These are phyloP conservation scores for Origma solitaria DNA, from an alignment of 2,113 vertebrate species.

Conservation along the genomic window DNA sequence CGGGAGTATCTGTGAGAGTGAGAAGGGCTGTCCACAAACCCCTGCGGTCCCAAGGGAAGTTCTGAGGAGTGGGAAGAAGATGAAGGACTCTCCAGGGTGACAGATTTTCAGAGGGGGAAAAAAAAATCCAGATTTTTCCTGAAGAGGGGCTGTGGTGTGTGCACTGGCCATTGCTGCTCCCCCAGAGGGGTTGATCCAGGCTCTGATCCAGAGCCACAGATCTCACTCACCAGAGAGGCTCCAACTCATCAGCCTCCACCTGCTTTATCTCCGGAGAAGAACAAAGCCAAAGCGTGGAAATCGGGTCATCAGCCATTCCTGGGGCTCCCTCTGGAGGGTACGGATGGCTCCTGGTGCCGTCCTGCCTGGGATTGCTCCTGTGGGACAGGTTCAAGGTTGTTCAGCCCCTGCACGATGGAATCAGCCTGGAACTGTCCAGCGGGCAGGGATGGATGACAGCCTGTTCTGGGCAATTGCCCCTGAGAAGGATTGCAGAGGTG, in stretches of 20 bases:
- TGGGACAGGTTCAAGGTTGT: not conserved
- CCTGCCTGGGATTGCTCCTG: not conserved
- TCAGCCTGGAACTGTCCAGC: not conserved
- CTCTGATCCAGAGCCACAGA: not conserved
- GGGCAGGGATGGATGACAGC: not conserved
- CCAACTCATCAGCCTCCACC: not conserved
- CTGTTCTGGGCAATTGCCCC: not conserved
- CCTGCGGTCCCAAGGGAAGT: not conserved
- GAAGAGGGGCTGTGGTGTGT: not conserved
- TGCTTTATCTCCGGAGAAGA: not conserved
- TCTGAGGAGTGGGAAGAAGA: not conserved
- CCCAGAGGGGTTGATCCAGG: too few species aligned
- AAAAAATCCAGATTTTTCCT: not conserved
- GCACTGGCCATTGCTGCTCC: accelerated
- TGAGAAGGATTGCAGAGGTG: not conserved
- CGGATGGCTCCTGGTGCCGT: not conserved
- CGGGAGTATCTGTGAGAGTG: not conserved
- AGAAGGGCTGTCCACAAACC: not conserved
- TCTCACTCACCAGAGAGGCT: not conserved
- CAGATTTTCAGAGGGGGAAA: not conserved
- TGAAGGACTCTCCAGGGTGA: not conserved
- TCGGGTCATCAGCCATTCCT: not conserved
- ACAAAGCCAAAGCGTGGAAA: not conserved
- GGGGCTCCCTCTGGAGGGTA: not conserved
- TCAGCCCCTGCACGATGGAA: not conserved